A percentile compares a stretch with the other conserved stretches of the same genome.
These are phyloP conservation scores for Ctenomys sociabilis DNA, from an alignment of 2,113 vertebrate genomes.

Conservation along the genomic window DNA sequence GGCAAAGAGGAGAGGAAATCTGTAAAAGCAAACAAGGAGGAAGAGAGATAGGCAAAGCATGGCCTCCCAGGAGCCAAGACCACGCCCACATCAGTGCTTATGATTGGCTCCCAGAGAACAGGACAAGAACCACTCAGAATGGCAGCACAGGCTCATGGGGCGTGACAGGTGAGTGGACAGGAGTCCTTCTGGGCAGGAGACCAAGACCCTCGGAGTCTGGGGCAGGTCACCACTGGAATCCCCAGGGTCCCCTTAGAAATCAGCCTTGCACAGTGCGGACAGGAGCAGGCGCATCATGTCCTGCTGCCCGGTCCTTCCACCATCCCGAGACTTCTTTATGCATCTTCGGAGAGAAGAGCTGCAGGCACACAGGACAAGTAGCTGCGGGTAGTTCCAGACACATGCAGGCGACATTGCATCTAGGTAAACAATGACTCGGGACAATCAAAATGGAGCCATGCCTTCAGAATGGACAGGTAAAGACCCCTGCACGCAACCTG, in stretches of 20 bases:
- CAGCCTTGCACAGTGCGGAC: background rate
- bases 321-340: background rate
- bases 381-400: background rate
- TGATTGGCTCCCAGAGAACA: background rate
- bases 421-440: background rate
- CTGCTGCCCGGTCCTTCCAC: background rate
- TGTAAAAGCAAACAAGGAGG: background rate
- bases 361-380: fast-evolving
- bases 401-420: background rate
- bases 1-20: background rate
- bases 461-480: background rate
- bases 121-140: background rate
- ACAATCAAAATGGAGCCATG: background rate
- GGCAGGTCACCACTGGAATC: background rate
- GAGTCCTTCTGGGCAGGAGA: background rate
- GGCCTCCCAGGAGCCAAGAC: background rate
- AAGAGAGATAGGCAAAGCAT: no score
- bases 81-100: background rate
- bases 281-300: background rate
- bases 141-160: no score
- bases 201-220: background rate
- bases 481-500: background rate
- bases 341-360: background rate
- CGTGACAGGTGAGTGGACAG: background rate
- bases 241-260: background rate